Percentiles rank a stretch among this genome's conserved stretches.
Evolutionary conservation across 1,140 invertebrate genomes (phyloP).

Genomic region (Cataglyphis hispanica): DNA sequence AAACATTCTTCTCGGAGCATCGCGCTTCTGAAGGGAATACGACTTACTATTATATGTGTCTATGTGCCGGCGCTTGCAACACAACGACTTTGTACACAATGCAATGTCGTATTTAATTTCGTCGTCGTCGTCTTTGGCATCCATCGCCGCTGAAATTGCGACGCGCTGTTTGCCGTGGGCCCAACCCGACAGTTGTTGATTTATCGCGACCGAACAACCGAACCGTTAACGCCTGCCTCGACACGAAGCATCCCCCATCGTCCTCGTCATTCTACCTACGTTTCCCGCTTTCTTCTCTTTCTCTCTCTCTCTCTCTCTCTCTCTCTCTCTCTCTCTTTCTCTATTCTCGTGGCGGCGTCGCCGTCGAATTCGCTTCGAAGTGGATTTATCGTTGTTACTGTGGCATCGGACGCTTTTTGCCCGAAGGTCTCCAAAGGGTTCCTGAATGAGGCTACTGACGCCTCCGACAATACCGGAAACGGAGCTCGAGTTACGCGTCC

Average conservation of each 20-base stretch:
- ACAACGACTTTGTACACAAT: constrained; percentile 47
- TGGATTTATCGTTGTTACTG: constrained; percentile 67
- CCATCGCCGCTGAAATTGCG: constrained; percentile 62
- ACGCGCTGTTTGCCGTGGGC: constrained; percentile 67
- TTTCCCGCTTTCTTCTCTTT: constrained; percentile 27
- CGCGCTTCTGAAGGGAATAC: constrained; percentile 21
- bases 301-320: constrained; percentile 11
- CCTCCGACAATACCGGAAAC: constrained; percentile 44
- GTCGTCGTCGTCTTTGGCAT: constrained; percentile 61
- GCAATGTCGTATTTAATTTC: constrained; percentile 63
- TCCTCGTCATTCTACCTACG: constrained; percentile 47
- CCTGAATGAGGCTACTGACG: constrained; percentile 35
- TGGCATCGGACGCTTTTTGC: constrained; percentile 58
- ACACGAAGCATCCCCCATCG: constrained; percentile 63
- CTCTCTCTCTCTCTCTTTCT: constrained; percentile 21
- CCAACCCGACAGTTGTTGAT: constrained; percentile 69
- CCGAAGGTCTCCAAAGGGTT: constrained; percentile 24
- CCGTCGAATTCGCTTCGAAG: constrained; percentile 61
- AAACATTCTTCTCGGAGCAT: constrained; percentile 40
- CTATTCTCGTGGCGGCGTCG: constrained; percentile 25
- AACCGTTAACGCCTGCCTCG: constrained; percentile 71
- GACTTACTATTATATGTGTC: constrained; percentile 34
- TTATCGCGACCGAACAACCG: constrained; percentile 68
- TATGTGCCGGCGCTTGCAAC: constrained; percentile 40
- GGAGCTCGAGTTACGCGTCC: constrained; percentile 11